phyloP scores from a whole-genome alignment of 1,140 invertebrate species.

The Battus philenor region DNA sequence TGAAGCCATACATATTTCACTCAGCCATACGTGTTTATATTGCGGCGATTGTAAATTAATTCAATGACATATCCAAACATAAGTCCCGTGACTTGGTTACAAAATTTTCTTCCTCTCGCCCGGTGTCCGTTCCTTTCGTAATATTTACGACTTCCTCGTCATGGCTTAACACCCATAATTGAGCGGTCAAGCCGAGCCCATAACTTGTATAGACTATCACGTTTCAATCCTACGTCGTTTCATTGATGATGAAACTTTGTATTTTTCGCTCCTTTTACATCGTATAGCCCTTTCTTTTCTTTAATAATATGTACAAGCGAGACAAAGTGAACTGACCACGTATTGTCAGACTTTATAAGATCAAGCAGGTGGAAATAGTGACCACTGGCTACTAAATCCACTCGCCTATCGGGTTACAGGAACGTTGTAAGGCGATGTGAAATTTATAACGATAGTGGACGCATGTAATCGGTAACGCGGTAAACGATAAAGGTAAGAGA shows the following conservation, averaged over 20 bases:
- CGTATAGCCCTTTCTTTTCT: slow-evolving; percentile 19
- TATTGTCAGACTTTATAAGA: slow-evolving; percentile 21
- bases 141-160: slow-evolving; percentile 56
- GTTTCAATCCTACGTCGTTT: slow-evolving; percentile 43
- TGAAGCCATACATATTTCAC: too few species aligned
- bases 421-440: slow-evolving; percentile 37
- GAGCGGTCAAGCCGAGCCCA: slow-evolving; percentile 50
- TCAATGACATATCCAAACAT: neutral
- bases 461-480: slow-evolving; percentile 47
- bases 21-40: too few species aligned
- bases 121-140: slow-evolving; percentile 24
- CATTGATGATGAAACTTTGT: slow-evolving; percentile 20
- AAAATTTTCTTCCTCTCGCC: slow-evolving; percentile 25
- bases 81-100: slow-evolving; percentile 25
- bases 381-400: slow-evolving; percentile 45
- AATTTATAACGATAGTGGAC: slow-evolving; percentile 37
- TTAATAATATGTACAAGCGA: slow-evolving; percentile 8
- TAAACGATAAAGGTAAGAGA: slow-evolving; percentile 28
- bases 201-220: slow-evolving; percentile 51
- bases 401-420: slow-evolving; percentile 45
- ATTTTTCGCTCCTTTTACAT: slow-evolving; percentile 23
- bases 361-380: slow-evolving; percentile 44
- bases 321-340: slow-evolving; percentile 21
- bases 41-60: too few species aligned
- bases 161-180: slow-evolving; percentile 56